Evolutionary conservation across 1,140 invertebrate species (phyloP), one percentile per base, ranked within the genome.

Genomic region (Sipha flava): DNA sequence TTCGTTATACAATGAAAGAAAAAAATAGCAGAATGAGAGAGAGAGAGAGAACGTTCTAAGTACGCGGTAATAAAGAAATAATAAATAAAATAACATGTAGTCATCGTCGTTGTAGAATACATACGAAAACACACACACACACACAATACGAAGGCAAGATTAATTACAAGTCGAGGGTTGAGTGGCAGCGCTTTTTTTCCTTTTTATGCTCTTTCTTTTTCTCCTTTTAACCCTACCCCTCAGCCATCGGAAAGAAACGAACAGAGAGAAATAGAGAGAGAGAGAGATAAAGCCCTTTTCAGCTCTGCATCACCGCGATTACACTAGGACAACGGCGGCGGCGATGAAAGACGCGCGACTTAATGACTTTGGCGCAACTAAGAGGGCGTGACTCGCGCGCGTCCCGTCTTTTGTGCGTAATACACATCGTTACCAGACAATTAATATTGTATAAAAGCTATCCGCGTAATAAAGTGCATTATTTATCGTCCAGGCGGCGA

Each of bases 81-180:
- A 77, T 59, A 77, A 59, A 77, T 77, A 77, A 77, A 59, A 77
- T 77, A 77, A 59, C 73, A 26, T 77, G 52, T 59, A 77, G 73
- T 77, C 73, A 77, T 77, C 73, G 52, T 59, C 49, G 6, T 45
- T 40, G 59, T 40, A 4, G 37, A n/a, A n/a, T n/a, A n/a, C n/a
- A n/a, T n/a, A n/a, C n/a, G n/a, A n/a, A n/a, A n/a, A n/a, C n/a
- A n/a, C n/a, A 21, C 18, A 5, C 40, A 23, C 31, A 49, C 45
- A 72, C 45, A 72, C 59, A 62, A 72, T 62, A 31, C 59, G 59
- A 18, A 26, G 34, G 23, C 34, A 77, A 77, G 73, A 77, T 77
- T 77, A 77, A 77, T 77, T 77, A 77, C 73, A 59, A 45, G 66
- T 70, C 66, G 40, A 70, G 66, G 16, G 73, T n/a, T 54, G 49